Evolutionary conservation across 2,888 invertebrate species (phyloP).

Genomic region (Campopleginae sp.): DNA sequence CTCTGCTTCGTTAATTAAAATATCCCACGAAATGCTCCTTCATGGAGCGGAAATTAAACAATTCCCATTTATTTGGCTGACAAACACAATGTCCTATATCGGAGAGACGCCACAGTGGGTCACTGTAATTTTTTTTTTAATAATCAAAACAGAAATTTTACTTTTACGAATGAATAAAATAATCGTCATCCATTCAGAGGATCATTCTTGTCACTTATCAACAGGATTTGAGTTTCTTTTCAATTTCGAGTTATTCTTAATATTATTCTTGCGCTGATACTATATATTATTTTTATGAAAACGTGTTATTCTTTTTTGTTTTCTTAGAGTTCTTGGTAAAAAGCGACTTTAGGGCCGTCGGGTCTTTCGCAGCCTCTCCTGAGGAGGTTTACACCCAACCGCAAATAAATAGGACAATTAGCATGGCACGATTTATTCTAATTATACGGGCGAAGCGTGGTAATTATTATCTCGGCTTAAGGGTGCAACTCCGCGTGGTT

Average conservation of each 20-base stretch:
- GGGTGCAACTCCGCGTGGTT: slow-evolving; percentile 64
- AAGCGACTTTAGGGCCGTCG: slow-evolving; percentile 7
- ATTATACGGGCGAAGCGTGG: slow-evolving; percentile 72
- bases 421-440: slow-evolving; percentile 78
- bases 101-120: neutral
- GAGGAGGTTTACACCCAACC: slow-evolving; percentile 66
- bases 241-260: neutral
- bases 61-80: slow-evolving; percentile 6
- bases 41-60: slow-evolving; percentile 51
- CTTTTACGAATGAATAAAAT: no score
- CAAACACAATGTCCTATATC: slow-evolving; percentile 11
- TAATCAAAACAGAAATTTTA: slow-evolving; percentile 4
- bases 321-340: neutral
- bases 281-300: neutral
- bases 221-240: neutral
- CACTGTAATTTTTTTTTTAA: slow-evolving; percentile 3
- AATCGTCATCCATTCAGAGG: no score
- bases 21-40: slow-evolving; percentile 39
- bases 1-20: slow-evolving; percentile 41
- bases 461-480: slow-evolving; percentile 79
- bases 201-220: neutral
- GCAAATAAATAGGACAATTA: slow-evolving; percentile 80
- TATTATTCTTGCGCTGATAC: neutral
- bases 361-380: slow-evolving; percentile 36
- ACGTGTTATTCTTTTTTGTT: neutral